Evolutionary conservation across 2,113 vertebrate species (phyloP).

Genomic region (Corapipo altera): DNA sequence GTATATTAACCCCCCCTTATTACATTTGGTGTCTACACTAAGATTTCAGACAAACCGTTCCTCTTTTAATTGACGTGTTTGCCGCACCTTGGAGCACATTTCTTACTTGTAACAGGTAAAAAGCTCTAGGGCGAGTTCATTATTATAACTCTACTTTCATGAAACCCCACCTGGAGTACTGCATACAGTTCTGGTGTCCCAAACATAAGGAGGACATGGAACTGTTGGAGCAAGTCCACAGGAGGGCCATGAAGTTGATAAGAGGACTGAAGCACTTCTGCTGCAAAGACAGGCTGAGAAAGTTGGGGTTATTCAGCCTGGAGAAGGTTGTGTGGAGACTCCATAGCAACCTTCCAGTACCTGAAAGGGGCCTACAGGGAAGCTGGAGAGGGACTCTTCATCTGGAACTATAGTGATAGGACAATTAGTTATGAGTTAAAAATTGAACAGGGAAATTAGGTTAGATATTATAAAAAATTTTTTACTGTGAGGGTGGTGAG

Average conservation of each 20-base stretch:
- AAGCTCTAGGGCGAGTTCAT: neutral
- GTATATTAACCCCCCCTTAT: neutral
- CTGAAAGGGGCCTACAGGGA: neutral
- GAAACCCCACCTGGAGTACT: neutral
- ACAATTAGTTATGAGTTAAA: neutral
- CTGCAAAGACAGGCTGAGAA: neutral
- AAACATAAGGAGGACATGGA: neutral
- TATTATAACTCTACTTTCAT: neutral
- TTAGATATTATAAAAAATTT: neutral
- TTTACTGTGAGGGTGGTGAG: neutral
- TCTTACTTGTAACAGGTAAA: neutral
- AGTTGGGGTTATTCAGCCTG: neutral
- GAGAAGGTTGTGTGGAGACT: neutral
- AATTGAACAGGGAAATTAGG: neutral
- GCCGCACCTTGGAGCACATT: neutral
- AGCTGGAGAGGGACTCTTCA: accelerated
- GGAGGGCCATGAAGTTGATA: neutral
- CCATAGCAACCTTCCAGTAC: neutral
- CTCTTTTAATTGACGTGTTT: neutral
- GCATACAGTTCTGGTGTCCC: neutral
- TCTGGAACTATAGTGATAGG: accelerated
- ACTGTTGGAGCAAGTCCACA: neutral
- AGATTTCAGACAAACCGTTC: accelerated
- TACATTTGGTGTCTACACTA: accelerated
- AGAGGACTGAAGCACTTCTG: neutral